phyloP scores from a whole-genome alignment of 2,797 vertebrate genomes.

The Anguilla marmorata region DNA sequence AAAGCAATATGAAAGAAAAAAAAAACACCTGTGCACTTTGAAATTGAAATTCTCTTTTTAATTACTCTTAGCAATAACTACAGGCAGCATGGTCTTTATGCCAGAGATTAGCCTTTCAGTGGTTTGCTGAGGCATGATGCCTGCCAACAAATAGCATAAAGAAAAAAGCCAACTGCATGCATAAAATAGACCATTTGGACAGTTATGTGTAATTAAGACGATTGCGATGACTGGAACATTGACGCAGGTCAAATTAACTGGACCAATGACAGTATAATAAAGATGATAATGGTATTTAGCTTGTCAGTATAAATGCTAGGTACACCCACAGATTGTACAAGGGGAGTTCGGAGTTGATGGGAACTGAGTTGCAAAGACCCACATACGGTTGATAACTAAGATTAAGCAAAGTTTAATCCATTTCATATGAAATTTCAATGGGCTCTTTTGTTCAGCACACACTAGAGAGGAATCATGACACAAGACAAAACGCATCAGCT shows the following conservation, averaged over 20 bases:
- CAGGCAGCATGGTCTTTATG: neutral
- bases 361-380: too few species aligned
- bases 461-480: neutral
- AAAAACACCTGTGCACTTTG: slow-evolving; percentile 6
- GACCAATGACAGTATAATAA: slow-evolving; percentile 9
- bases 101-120: neutral
- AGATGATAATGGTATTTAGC: slow-evolving; percentile 22
- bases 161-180: slow-evolving; percentile 15
- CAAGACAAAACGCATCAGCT: neutral
- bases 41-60: neutral
- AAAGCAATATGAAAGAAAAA: neutral
- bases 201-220: slow-evolving; percentile 16
- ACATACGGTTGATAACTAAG: neutral
- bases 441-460: neutral
- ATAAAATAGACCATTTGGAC: neutral
- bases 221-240: slow-evolving; percentile 24
- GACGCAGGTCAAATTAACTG: slow-evolving; percentile 6
- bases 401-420: neutral
- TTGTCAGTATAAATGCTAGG: slow-evolving; percentile 16
- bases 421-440: neutral
- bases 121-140: neutral
- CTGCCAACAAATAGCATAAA: neutral
- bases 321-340: slow-evolving; percentile 16
- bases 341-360: neutral
- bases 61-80: slow-evolving; percentile 21